Base-by-base conservation (phyloP, 2,888 invertebrate genomes). In the Petrolisthes cinctipes region DNA sequence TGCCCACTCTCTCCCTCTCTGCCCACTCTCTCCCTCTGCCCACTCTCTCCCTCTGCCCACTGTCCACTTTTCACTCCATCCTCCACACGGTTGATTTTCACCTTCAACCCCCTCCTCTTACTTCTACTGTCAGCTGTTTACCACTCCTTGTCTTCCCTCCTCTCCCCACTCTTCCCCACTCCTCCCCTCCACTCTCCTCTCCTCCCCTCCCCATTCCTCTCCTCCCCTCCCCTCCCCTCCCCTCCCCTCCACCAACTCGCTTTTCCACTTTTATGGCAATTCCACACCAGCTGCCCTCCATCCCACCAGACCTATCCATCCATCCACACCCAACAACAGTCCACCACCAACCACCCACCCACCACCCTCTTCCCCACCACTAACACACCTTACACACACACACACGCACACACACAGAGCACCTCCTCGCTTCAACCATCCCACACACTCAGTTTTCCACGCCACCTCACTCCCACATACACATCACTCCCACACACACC, bases 341-440 rank as follows among this genome's bases (percentile, higher is more conserved):
- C 82, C 6, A 66, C 79, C 61, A 17, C 17, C 61, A 11, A 61
- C 68, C 51, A 1, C 51, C 20, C 37, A 51, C 56, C 83, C 56
- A 61, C 54, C 75, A 51, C 83, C 20, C 75, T 54, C 66, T 51
- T 37, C 56, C 83, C n/a, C 37, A n/a, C 37, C 75, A 51, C 75
- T 57, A n/a, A n/a, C 75, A n/a, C n/a, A n/a, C 37, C 75, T 54
- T 54, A 56, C 83, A 23, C 71, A 20, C n/a, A 71, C 71, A 53
- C 71, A 37, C 73, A 23, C 54, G n/a, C 68, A 53, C 54, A 37
- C 71, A 61, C 61, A 6, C 14, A 61, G 61, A 9, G 9, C 61
- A 17, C 68, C 51, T 53, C 51, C 37, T 82, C 82, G 68, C 66
- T 66, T 66, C 66, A 9, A 20, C 73, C 73, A 7, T 9, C 11